Base-by-base conservation (phyloP, 2,113 vertebrate species). In the Brachirus orientalis region DNA sequence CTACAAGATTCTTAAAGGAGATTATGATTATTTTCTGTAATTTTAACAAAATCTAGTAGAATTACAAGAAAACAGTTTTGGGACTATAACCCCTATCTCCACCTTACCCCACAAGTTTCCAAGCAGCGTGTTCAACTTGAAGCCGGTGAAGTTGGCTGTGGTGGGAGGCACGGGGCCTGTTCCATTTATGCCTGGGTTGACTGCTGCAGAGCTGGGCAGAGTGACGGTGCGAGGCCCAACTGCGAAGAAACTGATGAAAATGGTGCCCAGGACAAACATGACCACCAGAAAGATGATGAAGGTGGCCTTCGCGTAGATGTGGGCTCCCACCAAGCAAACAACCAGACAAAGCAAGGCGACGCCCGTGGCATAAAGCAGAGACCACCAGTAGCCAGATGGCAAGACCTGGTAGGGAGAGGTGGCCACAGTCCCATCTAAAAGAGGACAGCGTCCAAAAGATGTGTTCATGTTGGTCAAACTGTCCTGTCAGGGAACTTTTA, bases 231-330 rank as follows among this genome's bases (percentile, higher is more conserved):
- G 83, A 16, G 94, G 94, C 1, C 0, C 18, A 0, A 94, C 93
- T 0, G 92, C 85, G 0, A 98, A 97, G 86, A 98, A 97, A 72
- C 95, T 96, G 88, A 96, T 13, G 12, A 96, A 94, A 79, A 97
- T 80, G 41, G 93, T 95, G 72, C 50, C 86, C 80, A 97, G 84
- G 35, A 95, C 95, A 1, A 85, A 77, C 17, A 93, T 92, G 1
- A 98, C 96, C 0, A 96, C 77, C 56, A 98, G 75, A 85, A 98
- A 97, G 91, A 97, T 97, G 75, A 97, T 69, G 88, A 98, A 97
- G 28, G 95, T 94, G 76, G 96, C 94, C 71, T 95, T 96, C 83
- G 96, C 95, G 0, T 98, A 98, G 87, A 98, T 96, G 82, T 93
- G 90, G 52, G 95, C 96, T 0, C 96, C 96, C 56, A 98, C 91